Conservation (phyloP, 2,797 vertebrate species). For the Pitangus sulphuratus region DNA sequence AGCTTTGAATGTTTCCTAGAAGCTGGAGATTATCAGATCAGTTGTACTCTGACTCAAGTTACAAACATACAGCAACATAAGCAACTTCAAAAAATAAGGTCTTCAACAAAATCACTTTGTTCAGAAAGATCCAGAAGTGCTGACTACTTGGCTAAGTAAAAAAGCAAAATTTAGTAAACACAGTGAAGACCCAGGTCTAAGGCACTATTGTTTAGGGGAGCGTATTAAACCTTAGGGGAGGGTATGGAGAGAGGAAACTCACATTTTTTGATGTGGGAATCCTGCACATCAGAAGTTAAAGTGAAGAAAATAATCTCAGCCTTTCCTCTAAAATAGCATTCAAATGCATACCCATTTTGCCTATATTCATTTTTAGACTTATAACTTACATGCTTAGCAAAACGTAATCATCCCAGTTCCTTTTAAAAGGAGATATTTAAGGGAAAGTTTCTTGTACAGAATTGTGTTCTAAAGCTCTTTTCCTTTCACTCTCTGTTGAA, state of each 20-base stretch:
- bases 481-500: not conserved
- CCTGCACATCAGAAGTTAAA: rapidly evolving
- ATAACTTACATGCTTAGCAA: not conserved
- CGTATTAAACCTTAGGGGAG: not conserved
- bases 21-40: not conserved
- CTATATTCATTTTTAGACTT: not conserved
- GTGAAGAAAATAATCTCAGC: not conserved
- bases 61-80: not conserved
- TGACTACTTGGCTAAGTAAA: not conserved
- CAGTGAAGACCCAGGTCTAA: not conserved
- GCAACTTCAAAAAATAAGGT: not conserved
- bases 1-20: not conserved
- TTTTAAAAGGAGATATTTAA: not conserved
- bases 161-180: not conserved
- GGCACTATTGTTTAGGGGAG: rapidly evolving
- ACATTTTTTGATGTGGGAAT: not conserved
- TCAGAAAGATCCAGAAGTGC: not conserved
- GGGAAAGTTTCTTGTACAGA: not conserved
- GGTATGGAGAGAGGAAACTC: not conserved
- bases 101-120: not conserved
- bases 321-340: not conserved
- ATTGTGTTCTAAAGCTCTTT: not conserved
- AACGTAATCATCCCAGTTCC: not conserved
- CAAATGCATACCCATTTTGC: not conserved
- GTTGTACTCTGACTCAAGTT: not conserved